A percentile compares a stretch with the other conserved stretches of the same genome.
phyloP scores from a whole-genome alignment of 2,113 vertebrate species.

The Rhinolophus ferrumequinum region DNA sequence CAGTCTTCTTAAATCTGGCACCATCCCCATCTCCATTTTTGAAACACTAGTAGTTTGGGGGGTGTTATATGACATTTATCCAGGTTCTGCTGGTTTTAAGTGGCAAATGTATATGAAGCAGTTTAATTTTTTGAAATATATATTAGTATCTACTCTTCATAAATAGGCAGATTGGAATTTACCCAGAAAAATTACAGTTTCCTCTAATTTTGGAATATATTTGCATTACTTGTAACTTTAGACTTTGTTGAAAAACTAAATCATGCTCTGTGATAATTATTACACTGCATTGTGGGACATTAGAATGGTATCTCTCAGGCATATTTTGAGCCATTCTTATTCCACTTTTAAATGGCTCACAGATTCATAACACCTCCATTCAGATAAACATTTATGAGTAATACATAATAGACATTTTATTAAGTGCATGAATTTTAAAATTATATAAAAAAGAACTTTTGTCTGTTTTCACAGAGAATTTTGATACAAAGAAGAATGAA shows the following conservation, averaged over 20 bases:
- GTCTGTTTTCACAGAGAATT: slow-evolving; percentile 88
- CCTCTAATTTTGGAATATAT: slow-evolving; percentile 26
- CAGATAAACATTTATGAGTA: not conserved
- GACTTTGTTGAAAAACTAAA: slow-evolving; percentile 38
- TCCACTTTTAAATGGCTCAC: not conserved
- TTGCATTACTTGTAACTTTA: slow-evolving; percentile 10
- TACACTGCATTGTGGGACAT: not conserved
- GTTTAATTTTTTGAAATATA: slow-evolving; percentile 1
- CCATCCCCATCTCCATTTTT: not conserved
- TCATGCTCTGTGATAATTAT: not conserved
- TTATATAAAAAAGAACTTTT: slow-evolving; percentile 3
- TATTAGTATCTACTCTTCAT: not conserved
- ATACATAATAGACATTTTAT: slow-evolving; percentile 12
- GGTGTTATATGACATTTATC: not conserved
- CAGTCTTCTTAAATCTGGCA: not conserved
- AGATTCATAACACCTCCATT: not conserved
- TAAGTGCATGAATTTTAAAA: not conserved
- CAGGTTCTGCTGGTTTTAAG: not conserved
- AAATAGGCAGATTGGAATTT: slow-evolving; percentile 29
- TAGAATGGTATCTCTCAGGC: not conserved
- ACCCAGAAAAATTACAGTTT: slow-evolving; percentile 11
- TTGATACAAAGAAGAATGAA: slow-evolving; percentile 95
- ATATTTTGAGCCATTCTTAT: not conserved
- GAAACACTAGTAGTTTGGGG: not conserved
- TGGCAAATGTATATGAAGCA: slow-evolving; percentile 5